A percentile compares a stretch with the other conserved stretches of the same genome.
Evolutionary conservation across 1,140 invertebrate species (phyloP).

Genomic region (Triops cancriformis): DNA sequence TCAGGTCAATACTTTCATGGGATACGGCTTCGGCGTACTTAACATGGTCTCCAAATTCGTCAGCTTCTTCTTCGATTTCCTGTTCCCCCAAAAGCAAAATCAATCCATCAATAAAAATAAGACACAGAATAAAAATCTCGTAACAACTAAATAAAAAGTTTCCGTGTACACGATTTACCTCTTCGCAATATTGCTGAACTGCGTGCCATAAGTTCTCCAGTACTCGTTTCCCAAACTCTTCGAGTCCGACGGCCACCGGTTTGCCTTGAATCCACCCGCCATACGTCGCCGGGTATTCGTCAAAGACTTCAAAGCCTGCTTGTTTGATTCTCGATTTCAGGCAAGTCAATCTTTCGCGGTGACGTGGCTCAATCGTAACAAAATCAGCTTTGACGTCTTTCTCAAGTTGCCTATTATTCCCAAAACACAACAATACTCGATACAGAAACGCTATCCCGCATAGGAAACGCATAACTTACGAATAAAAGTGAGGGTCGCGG

Average conservation of each 20-base stretch:
- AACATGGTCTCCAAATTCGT: not conserved
- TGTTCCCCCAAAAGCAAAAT: not conserved
- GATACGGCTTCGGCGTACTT: slow-evolving; percentile 35
- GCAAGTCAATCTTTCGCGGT: slow-evolving; percentile 33
- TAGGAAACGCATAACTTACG: slow-evolving; percentile 32
- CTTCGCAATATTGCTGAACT: slow-evolving; percentile 34
- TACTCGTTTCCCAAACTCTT: slow-evolving; percentile 39
- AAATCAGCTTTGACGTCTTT: not conserved
- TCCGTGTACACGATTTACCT: not conserved
- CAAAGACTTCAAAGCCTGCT: slow-evolving; percentile 39
- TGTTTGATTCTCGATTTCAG: slow-evolving; percentile 38
- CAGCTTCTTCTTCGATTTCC: not conserved
- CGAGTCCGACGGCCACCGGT: slow-evolving; percentile 39
- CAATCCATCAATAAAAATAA: not conserved
- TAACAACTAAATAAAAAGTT: not conserved
- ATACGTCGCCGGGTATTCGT: slow-evolving; percentile 41
- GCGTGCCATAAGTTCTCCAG: slow-evolving; percentile 41
- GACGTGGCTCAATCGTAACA: slow-evolving; percentile 24
- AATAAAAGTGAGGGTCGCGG: slow-evolving; percentile 34
- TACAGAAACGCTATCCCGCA: slow-evolving; percentile 29
- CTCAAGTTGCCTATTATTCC: not conserved
- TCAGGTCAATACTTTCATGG: slow-evolving; percentile 38
- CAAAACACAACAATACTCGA: not conserved
- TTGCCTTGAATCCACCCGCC: slow-evolving; percentile 39
- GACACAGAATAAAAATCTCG: too few relatives aligned